These are phyloP conservation scores for Lutraria rhynchaena DNA, from an alignment of 1,140 invertebrate species.

Conservation along the genomic window DNA sequence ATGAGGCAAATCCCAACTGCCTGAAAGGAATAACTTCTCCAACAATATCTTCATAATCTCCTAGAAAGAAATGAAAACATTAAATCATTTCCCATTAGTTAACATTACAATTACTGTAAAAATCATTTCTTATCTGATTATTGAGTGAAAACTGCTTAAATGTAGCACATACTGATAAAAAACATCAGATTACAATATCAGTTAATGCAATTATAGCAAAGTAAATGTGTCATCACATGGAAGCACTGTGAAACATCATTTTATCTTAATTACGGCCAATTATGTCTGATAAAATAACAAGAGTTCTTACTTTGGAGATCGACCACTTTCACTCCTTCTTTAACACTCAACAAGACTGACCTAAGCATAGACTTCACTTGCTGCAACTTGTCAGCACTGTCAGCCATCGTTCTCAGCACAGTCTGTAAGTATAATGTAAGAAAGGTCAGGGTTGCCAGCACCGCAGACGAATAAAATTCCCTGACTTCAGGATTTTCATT, in stretches of 20 bases:
- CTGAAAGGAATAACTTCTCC: slow-evolving; percentile 61
- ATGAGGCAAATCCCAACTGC: slow-evolving; percentile 45
- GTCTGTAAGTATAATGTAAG: too few species aligned
- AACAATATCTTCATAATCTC: slow-evolving; percentile 54
- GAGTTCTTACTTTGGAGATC: slow-evolving; percentile 49
- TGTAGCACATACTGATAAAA: neutral
- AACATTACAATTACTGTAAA: too few species aligned
- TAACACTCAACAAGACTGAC: slow-evolving; percentile 54
- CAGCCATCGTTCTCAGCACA: too few species aligned
- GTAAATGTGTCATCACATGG: neutral
- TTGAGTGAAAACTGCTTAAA: neutral
- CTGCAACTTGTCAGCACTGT: slow-evolving; percentile 30
- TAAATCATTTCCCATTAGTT: too few species aligned
- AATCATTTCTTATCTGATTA: neutral
- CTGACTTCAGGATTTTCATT: too few species aligned
- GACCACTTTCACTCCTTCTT: slow-evolving; percentile 55
- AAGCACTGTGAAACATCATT: neutral
- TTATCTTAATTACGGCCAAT: neutral
- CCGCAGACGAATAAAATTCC: too few species aligned
- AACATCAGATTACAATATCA: neutral
- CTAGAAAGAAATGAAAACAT: slow-evolving; percentile 6
- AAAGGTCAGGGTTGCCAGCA: too few species aligned
- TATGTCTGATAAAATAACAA: neutral
- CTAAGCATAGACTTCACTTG: slow-evolving; percentile 61
- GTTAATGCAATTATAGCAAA: neutral